Percentiles rank a stretch among this genome's conserved stretches.
These are phyloP conservation scores for Halcyon badia DNA, from an alignment of 2,797 vertebrate genomes.

Conservation along the genomic window DNA sequence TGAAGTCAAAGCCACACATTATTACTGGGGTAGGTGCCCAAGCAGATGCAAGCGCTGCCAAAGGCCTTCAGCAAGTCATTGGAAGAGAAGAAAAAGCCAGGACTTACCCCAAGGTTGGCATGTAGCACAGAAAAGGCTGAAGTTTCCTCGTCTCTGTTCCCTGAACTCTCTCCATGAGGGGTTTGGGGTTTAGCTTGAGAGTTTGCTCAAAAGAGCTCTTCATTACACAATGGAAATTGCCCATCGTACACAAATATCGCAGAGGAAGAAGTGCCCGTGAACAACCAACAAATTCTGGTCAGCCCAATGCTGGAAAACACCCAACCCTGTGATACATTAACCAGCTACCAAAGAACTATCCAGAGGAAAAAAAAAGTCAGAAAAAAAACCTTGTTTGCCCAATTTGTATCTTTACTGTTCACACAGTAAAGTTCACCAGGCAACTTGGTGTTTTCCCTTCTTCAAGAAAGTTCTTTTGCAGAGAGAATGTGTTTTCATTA, in stretches of 20 bases:
- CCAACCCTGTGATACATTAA: background rate
- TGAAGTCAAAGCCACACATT: background rate
- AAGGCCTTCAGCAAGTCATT: fast-evolving
- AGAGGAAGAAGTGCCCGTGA: no score
- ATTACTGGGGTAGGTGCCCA: background rate
- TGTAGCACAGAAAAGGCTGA: background rate
- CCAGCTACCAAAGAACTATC: background rate
- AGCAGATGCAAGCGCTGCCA: background rate
- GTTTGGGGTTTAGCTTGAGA: background rate
- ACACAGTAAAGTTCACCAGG: background rate
- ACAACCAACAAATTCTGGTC: no score
- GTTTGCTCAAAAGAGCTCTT: background rate
- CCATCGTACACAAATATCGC: background rate
- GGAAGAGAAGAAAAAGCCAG: background rate
- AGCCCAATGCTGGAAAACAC: background rate
- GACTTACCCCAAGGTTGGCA: background rate
- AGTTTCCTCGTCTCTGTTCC: background rate
- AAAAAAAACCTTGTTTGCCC: background rate
- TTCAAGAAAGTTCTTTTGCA: no score
- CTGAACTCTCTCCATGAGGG: background rate
- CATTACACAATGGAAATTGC: background rate
- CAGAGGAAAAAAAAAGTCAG: no score
- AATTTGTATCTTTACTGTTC: background rate
- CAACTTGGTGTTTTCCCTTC: no score
- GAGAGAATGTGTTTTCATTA: no score